Base-by-base conservation (phyloP, 2,113 vertebrate genomes). In the Climacteris rufus region DNA sequence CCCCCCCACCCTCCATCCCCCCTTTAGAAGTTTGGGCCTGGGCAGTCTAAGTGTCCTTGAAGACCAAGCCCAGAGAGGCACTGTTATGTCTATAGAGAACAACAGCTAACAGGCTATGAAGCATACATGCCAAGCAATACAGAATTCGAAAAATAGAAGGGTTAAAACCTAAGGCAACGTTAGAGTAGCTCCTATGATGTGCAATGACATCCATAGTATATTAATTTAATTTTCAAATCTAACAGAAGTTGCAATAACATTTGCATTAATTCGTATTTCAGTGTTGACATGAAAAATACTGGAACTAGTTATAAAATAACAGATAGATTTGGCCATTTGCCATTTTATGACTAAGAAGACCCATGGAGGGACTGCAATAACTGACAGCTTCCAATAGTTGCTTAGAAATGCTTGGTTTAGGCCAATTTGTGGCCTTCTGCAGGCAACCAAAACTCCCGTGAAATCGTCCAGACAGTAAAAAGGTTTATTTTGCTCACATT, bases 221-320 rank as follows among this genome's bases (percentile, higher is more conserved):
- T 49, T 83, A 11, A 86, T 20, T 70, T 78, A 78, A 69, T 76
- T 94, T 93, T 84, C 40, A 82, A 71, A 64, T 47, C 24, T 57
- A 74, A 37, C 54, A 83, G 63, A 75, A 76, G 13, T 91, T 85
- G 59, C 40, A 75, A 37, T 78, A 75, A 49, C 4, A 71, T 89
- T 91, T 87, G 39, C 61, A 71, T 90, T 84, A 56, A 84, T 95
- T 96, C 84, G 15, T 40, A 93, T 89, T 91, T 78, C 49, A 40
- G 12, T 85, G n/a, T 40, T 94, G 74, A 63, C 16, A 24, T 74
- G 40, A 83, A 89, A 95, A 94, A 74, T 69, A 57, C 42, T 74
- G 64, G 11, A 83, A 83, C 13, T 64, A 59, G 30, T 75, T 82
- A 59, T 42, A 77, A 87, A 87, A 64, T 15, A 81, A 19, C 20